These are phyloP conservation scores for Melanargia galathea DNA, from an alignment of 2,888 invertebrate species.

Conservation along the genomic window DNA sequence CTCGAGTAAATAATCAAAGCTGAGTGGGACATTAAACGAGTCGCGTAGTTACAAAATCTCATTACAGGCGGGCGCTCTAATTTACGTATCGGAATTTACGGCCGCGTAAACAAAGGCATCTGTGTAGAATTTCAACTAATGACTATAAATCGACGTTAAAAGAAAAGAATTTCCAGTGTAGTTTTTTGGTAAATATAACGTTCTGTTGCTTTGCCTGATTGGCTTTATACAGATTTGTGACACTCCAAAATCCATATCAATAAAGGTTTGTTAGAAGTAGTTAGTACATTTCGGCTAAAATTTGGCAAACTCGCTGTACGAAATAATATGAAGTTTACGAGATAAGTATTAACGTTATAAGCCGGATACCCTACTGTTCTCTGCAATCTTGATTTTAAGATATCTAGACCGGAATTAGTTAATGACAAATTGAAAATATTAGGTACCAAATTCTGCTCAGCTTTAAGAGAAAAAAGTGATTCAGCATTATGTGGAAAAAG, in stretches of 20 bases:
- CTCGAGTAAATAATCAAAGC: conserved; percentile 38
- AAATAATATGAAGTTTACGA: conserved; percentile 4
- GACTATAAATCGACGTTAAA: conserved; percentile 8
- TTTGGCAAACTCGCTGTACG: not conserved
- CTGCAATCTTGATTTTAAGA: not conserved
- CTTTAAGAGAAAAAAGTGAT: not conserved
- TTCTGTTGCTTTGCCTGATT: no score
- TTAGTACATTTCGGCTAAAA: not conserved
- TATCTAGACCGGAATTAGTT: not conserved
- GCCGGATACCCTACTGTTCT: not conserved
- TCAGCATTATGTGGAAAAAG: not conserved
- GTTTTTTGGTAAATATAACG: not conserved
- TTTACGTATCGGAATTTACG: conserved; percentile 41
- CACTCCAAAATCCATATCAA: no score
- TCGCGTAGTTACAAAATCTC: conserved; percentile 42
- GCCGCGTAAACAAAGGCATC: conserved; percentile 38
- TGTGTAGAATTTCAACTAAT: conserved; percentile 24
- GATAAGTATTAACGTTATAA: not conserved
- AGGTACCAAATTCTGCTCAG: not conserved
- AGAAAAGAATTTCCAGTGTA: not conserved
- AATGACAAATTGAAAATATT: not conserved
- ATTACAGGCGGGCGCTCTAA: conserved; percentile 41
- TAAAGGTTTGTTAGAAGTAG: no score
- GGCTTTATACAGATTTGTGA: no score
- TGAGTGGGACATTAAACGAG: conserved; percentile 36